Evolutionary conservation across 2,797 vertebrate species (phyloP), one percentile per base, ranked within the genome.

Genomic region (Buphagus erythrorhynchus): DNA sequence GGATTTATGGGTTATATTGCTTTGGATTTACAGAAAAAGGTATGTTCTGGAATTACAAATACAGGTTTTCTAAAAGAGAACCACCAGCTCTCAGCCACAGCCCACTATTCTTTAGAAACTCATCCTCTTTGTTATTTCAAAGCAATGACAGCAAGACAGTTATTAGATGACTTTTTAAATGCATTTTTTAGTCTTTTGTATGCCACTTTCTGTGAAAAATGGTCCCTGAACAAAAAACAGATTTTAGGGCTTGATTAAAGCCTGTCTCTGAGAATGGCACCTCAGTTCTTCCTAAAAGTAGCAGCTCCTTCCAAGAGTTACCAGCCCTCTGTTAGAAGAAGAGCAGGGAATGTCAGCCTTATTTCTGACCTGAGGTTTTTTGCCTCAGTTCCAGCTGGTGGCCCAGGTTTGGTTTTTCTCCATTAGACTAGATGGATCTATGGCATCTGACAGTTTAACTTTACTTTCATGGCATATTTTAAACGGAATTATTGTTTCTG

Each of bases 401-500:
- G 13, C 15, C 43, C 31, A 29, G 13, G 4, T 29, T 77, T 63
- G 35, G 14, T 25, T 78, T 57, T 52, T 10, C 17, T 40, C 68
- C 1, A 0, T 57, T 42, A 63, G 19, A 33, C 3, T 52, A 25
- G 65, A 61, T 0, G 0, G 18, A 15, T 62, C 18, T 91, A 88
- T 36, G 13, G 16, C 24, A 57, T 52, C 26, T 42, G 49, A 24
- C 11, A 49, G 3, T 17, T 67, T 45, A 59, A 6, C n/a, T 91
- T 82, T 42, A 48, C 5, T 63, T 88, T 71, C 26, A 25, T 48
- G 36, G 26, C 2, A 16, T 45, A 35, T 38, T 91, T 78, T 25
- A n/a, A 16, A 28, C 2, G 43, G 6, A 35, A 26, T 71, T 28
- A 49, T 17, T 71, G 5, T 77, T 93, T 67, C 49, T 52, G 4